Base-by-base conservation (phyloP, 1,140 invertebrate species). In the Brachionus manjavacas region DNA sequence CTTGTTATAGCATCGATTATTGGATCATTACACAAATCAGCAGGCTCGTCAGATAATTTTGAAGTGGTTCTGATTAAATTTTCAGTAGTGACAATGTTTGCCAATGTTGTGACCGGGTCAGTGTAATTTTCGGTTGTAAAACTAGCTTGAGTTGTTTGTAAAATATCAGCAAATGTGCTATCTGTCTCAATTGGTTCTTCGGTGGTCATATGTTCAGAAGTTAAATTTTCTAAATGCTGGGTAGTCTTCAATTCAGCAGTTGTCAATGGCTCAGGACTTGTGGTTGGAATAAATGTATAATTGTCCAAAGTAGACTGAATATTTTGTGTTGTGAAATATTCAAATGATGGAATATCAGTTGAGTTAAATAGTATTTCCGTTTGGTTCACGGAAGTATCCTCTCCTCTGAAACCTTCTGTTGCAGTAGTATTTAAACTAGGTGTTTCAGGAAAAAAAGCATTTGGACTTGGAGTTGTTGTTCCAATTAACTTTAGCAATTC, bases 11-110 rank as follows among this genome's bases (percentile, higher is more conserved):
- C 79, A 81, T 81, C 79, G 39, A 81, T 23, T 25, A 64, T 20
- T 20, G 79, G 79, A 64, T 81, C 79, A 81, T 60, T 68, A 81
- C 79, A 81, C 12, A 81, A 64, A 68, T 81, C 79, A 46, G 79
- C 52, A 55, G 79, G 79, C 25, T 64, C 39, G 12, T 76, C 72
- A 3, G 2, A 4, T 25, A 52, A 7, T 41, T 74, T 16, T 3
- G n/a, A 4, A 14, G 72, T 76, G 11, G 41, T 72, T 41, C 12
- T 16, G 20, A 72, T 16, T 7, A 72, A 41, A 35, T 39, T n/a
- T 16, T 39, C n/a, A 20, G 68, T 11, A 41, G 31, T 72, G 9
- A n/a, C 31, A 31, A 31, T 68, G 14, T 31, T 31, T 35, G 66
- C 9, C 25, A 31, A 14, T 31, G 25, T 68, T 68, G 66, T 68